Conservation (phyloP, 2,797 vertebrate species). For the Lophotriccus pileatus region DNA sequence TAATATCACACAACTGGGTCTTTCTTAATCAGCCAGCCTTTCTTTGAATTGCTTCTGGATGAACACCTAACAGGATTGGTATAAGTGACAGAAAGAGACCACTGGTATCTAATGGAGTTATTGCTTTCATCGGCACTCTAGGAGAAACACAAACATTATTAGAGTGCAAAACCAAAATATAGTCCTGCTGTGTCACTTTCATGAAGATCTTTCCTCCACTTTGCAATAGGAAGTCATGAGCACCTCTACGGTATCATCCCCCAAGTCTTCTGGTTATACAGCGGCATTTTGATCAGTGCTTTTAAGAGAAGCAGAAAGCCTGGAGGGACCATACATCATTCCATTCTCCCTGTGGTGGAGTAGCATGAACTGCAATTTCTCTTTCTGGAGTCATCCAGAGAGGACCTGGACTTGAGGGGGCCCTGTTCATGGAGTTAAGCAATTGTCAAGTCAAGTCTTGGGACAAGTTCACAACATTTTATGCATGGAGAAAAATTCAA, state of each 20-base stretch:
- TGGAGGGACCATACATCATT: background rate
- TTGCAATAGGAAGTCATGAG: background rate
- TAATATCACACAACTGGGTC: background rate
- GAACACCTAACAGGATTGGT: background rate
- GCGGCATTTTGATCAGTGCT: background rate
- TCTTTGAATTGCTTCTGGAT: conserved; percentile 33
- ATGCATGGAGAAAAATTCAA: background rate
- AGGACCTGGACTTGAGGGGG: background rate
- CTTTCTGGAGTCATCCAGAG: background rate
- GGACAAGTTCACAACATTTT: background rate
- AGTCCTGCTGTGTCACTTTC: background rate
- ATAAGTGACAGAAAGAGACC: background rate
- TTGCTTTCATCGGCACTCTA: background rate
- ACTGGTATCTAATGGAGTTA: background rate
- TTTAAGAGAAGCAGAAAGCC: background rate
- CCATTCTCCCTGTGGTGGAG: background rate
- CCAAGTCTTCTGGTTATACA: background rate
- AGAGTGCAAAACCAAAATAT: background rate
- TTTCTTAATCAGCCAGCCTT: conserved; percentile 28
- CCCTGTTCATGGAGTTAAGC: background rate
- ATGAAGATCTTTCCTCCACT: background rate
- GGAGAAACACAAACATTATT: background rate
- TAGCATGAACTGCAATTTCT: background rate
- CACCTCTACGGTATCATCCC: background rate
- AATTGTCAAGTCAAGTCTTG: background rate